These are phyloP conservation scores for Heliconius sara DNA, from an alignment of 2,888 invertebrate genomes.

Conservation along the genomic window DNA sequence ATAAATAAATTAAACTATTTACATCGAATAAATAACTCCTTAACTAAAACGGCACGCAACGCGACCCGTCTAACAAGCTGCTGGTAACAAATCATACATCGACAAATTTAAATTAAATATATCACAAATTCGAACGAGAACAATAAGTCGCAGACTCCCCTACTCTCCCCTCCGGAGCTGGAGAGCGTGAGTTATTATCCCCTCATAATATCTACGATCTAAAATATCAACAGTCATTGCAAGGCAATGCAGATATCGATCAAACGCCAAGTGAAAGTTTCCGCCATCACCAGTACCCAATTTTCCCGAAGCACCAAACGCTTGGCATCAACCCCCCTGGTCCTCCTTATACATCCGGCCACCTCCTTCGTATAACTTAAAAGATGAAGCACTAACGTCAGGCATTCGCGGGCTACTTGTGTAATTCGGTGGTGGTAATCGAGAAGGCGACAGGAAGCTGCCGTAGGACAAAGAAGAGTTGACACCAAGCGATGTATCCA, in stretches of 20 bases:
- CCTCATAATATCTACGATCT: constrained; percentile 56
- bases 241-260: constrained; percentile 41
- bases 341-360: constrained; percentile 64
- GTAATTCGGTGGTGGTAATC: constrained; percentile 71
- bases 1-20: constrained; percentile 62
- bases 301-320: constrained; percentile 55
- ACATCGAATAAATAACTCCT: constrained; percentile 62
- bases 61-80: constrained; percentile 50
- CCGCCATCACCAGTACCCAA: constrained; percentile 65
- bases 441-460: constrained; percentile 74
- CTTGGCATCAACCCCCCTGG: constrained; percentile 72
- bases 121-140: constrained; percentile 58
- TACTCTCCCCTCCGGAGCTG: constrained; percentile 55
- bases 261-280: constrained; percentile 60
- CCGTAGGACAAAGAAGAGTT: constrained; percentile 79
- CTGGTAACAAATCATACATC: constrained; percentile 51
- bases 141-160: constrained; percentile 79
- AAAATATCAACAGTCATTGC: constrained; percentile 41
- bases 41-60: constrained; percentile 52
- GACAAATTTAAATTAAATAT: constrained; percentile 54
- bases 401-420: constrained; percentile 77
- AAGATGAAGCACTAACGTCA: constrained; percentile 69
- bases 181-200: constrained; percentile 79
- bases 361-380: constrained; percentile 71
- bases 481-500: constrained; percentile 78